Conservation (phyloP, 2,888 invertebrate species). For the Scaptomyza parva region DNA sequence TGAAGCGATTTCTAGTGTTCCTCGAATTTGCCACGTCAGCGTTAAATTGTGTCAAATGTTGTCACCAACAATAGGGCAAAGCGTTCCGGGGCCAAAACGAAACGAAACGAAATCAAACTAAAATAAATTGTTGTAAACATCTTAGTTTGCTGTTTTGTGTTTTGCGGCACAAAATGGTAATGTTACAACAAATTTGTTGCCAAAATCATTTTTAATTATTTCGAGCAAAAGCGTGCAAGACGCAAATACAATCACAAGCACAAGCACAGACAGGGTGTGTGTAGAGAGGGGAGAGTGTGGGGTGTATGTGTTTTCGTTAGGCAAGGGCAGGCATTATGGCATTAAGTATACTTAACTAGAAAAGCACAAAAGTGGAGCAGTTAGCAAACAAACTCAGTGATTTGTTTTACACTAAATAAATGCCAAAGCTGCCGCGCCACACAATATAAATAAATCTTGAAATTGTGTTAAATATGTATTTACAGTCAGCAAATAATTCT, state of each 20-base stretch:
- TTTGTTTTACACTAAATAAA: slow-evolving; percentile 6
- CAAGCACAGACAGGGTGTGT: background rate
- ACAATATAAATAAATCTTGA: slow-evolving; percentile 13
- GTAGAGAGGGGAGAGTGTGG: background rate
- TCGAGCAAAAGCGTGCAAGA: slow-evolving; percentile 52
- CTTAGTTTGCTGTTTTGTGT: slow-evolving; percentile 11
- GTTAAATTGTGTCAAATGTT: slow-evolving; percentile 72
- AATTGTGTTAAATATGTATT: background rate
- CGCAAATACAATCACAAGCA: too few relatives aligned
- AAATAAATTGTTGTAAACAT: slow-evolving; percentile 21
- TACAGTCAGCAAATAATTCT: background rate
- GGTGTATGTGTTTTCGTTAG: slow-evolving; percentile 18
- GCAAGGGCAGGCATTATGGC: slow-evolving; percentile 41
- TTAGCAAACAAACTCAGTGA: background rate
- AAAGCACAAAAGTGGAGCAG: slow-evolving; percentile 41
- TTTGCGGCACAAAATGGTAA: slow-evolving; percentile 52
- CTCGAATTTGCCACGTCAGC: slow-evolving; percentile 61
- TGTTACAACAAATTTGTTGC: slow-evolving; percentile 68
- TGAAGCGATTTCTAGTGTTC: slow-evolving; percentile 16
- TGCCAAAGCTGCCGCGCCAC: slow-evolving; percentile 14
- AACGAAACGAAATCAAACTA: slow-evolving; percentile 12
- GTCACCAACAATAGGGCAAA: slow-evolving; percentile 52
- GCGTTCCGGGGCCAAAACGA: slow-evolving; percentile 17
- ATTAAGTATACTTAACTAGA: slow-evolving; percentile 40
- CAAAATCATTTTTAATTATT: slow-evolving; percentile 67